These are phyloP conservation scores for Sinocyclocheilus anophthalmus DNA, from an alignment of 2,113 vertebrate genomes.

Conservation along the genomic window DNA sequence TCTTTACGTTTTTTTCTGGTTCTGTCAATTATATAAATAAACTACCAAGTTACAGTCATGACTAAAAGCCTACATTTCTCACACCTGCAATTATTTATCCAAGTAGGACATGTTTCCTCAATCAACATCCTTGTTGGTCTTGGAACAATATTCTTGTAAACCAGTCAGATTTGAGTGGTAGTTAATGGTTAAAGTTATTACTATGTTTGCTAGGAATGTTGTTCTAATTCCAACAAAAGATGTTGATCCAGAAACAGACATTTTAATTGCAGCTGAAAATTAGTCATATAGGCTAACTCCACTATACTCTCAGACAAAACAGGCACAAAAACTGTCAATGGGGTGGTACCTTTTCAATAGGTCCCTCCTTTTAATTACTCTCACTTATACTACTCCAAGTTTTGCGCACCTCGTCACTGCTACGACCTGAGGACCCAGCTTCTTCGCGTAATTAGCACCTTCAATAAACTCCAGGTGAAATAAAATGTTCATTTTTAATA, in stretches of 20 bases:
- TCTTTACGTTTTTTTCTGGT: not conserved
- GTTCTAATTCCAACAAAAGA: not conserved
- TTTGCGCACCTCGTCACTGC: too few relatives aligned
- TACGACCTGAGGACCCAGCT: too few relatives aligned
- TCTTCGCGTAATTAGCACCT: too few relatives aligned
- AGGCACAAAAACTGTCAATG: too few relatives aligned
- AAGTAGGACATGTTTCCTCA: not conserved
- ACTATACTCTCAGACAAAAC: not conserved
- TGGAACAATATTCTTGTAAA: not conserved
- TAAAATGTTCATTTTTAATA: too few relatives aligned
- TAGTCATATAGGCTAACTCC: not conserved
- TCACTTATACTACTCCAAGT: too few relatives aligned
- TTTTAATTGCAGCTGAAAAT: not conserved
- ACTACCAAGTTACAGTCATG: not conserved
- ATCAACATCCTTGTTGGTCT: conserved; percentile 10
- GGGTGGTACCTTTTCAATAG: not conserved
- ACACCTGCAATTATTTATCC: not conserved
- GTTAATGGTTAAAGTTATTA: not conserved
- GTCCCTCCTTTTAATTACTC: too few relatives aligned
- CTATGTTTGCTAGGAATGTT: conserved; percentile 6
- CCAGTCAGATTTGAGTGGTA: not conserved
- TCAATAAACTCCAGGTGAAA: too few relatives aligned
- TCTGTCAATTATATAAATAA: conserved; percentile 11
- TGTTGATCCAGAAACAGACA: not conserved
- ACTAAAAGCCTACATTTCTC: not conserved